Evolutionary conservation across 2,888 invertebrate genomes (phyloP), one percentile per base, ranked within the genome.

Genomic region (Junonia oenone): DNA sequence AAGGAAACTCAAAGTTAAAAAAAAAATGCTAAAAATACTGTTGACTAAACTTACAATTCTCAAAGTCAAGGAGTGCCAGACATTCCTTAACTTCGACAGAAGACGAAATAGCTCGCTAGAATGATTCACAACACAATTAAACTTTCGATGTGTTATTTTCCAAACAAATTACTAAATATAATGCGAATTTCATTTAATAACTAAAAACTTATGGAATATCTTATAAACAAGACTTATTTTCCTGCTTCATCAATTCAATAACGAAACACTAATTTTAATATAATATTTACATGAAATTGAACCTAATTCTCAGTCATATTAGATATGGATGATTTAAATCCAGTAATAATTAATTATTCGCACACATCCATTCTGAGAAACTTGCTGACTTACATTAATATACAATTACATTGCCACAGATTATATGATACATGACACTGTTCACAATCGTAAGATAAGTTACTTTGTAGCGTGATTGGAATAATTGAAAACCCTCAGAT

Each of bases 281-380:
- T 81, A 81, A 77, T 82, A 83, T 86, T 81, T 87, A 86, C 85
- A 87, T 64, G 76, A 71, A 78, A 82, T 85, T 86, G 82, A 86
- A 88, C 83, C 86, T 79, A 78, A 86, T 83, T 86, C 83, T 87
- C 87, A 88, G 87, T 86, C 85, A 83, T 81, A 84, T 83, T 75
- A 78, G 77, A 80, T 76, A 76, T 74, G 75, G 68, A 68, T 73
- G 59, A 45, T 48, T 52, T 38, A 40, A 56, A 46, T 53, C 51
- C 54, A 48, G 45, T 57, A 45, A 50, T 45, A n/a, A 33, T 29
- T 56, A 43, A 40, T 47, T 51, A 57, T 58, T 52, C 27, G 45
- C 56, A 58, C 51, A 48, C 59, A 58, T 62, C 59, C 59, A 56
- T 55, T 56, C 56, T 58, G 54, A 55, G 50, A 59, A 40, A 50